Evolutionary conservation across 2,888 invertebrate genomes (phyloP).

Genomic region (Poecilus cupreus): DNA sequence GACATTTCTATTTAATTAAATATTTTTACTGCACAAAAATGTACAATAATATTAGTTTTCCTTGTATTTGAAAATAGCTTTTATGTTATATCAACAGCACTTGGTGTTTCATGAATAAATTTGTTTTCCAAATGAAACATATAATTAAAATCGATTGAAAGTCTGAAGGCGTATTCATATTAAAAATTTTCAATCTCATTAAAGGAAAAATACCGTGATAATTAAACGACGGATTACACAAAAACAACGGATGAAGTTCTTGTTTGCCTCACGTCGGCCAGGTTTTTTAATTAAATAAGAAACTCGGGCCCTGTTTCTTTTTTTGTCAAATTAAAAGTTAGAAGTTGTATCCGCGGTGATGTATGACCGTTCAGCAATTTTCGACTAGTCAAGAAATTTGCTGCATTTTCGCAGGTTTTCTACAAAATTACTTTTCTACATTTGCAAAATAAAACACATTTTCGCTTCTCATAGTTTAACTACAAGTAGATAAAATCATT

Average conservation of each 20-base stretch:
- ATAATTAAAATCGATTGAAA: slow-evolving; percentile 29
- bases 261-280: slow-evolving; percentile 1
- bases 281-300: slow-evolving; percentile 53
- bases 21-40: not conserved
- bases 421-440: slow-evolving; percentile 13
- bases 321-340: slow-evolving; percentile 53
- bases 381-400: slow-evolving; percentile 25
- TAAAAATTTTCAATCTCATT: slow-evolving; percentile 37
- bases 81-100: not conserved
- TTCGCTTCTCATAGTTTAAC: too few relatives aligned
- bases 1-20: slow-evolving; percentile 27
- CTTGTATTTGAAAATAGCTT: not conserved
- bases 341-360: slow-evolving; percentile 41
- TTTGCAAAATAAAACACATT: not conserved
- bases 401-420: not conserved
- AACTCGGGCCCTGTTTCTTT: slow-evolving; percentile 32
- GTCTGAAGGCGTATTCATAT: slow-evolving; percentile 7
- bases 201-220: slow-evolving; percentile 36
- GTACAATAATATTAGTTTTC: not conserved
- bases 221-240: slow-evolving; percentile 15
- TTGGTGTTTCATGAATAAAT: not conserved
- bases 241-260: not conserved
- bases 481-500: too few relatives aligned
- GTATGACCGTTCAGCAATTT: slow-evolving; percentile 39
- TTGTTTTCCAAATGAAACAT: slow-evolving; percentile 16